Percentiles rank a stretch among this genome's conserved stretches.
These are phyloP conservation scores for Siderastrea siderea DNA, from an alignment of 92 coral and sea anemone genomes.

Conservation along the genomic window DNA sequence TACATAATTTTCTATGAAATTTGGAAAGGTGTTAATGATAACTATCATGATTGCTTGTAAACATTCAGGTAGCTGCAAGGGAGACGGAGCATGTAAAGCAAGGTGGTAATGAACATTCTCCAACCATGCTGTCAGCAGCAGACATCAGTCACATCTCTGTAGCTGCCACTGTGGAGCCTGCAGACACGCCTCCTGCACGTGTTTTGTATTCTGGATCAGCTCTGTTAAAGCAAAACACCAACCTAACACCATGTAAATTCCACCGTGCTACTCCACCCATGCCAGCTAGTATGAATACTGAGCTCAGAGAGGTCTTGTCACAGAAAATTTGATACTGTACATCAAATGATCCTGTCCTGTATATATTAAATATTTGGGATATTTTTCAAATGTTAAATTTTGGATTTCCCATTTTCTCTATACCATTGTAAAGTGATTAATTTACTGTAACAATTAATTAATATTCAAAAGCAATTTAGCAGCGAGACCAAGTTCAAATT, in stretches of 20 bases:
- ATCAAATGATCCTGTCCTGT: background rate
- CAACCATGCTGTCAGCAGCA: background rate
- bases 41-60: background rate
- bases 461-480: too few relatives aligned
- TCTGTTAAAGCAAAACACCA: slow-evolving; percentile 34
- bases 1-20: too few relatives aligned
- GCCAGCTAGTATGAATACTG: slow-evolving; percentile 52
- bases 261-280: slow-evolving; percentile 86
- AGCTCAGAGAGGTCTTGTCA: slow-evolving; percentile 71
- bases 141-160: slow-evolving; percentile 71
- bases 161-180: slow-evolving; percentile 58
- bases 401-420: too few relatives aligned
- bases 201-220: slow-evolving; percentile 64
- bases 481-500: too few relatives aligned
- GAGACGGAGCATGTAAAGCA: background rate
- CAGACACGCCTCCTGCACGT: slow-evolving; percentile 21
- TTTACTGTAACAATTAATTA: too few relatives aligned
- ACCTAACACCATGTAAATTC: slow-evolving; percentile 86
- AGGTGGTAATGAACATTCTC: slow-evolving; percentile 20
- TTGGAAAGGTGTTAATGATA: background rate
- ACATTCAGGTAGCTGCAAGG: slow-evolving; percentile 11
- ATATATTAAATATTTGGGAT: background rate
- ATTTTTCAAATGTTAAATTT: too few relatives aligned
- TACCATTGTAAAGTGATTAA: too few relatives aligned
- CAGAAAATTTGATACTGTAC: slow-evolving; percentile 62